Conservation (phyloP, 1,140 invertebrate species). For the Drosophila burlai region DNA sequence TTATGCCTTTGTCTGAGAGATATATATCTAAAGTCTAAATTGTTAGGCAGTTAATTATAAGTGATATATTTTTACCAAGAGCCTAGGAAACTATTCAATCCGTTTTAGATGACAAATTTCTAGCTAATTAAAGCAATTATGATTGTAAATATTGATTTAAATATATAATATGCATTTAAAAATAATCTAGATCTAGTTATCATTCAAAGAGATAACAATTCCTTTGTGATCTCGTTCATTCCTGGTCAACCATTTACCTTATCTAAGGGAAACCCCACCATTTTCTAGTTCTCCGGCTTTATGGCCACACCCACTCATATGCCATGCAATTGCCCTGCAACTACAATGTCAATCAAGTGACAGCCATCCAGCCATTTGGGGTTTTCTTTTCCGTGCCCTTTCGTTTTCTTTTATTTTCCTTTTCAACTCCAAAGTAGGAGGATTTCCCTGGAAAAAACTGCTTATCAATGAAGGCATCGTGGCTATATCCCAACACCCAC, state of each 20-base stretch:
- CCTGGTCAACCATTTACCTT: conserved; percentile 11
- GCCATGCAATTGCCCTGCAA: conserved; percentile 47
- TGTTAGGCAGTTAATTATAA: not conserved
- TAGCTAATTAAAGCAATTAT: no score
- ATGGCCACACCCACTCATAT: conserved; percentile 33
- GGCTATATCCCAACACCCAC: conserved; percentile 25
- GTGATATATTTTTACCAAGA: not conserved
- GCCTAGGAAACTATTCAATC: no score
- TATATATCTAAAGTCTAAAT: not conserved
- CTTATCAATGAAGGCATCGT: conserved; percentile 58
- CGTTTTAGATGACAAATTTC: not conserved
- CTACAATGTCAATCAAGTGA: conserved; percentile 48
- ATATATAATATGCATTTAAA: no score
- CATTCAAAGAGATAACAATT: not conserved
- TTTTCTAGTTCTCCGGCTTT: conserved; percentile 20
- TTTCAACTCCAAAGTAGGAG: not conserved
- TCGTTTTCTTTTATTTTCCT: conserved; percentile 35
- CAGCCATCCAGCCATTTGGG: conserved; percentile 26
- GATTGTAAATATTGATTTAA: no score
- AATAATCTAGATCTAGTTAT: not conserved
- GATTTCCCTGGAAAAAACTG: conserved; percentile 22
- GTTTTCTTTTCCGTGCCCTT: conserved; percentile 7
- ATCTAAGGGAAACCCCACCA: not conserved
- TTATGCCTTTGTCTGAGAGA: conserved; percentile 1
- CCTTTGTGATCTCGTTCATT: not conserved